Percentiles rank a stretch among this genome's conserved stretches.
Evolutionary conservation across 2,113 vertebrate genomes (phyloP).

Genomic region (Gadus chalcogrammus): DNA sequence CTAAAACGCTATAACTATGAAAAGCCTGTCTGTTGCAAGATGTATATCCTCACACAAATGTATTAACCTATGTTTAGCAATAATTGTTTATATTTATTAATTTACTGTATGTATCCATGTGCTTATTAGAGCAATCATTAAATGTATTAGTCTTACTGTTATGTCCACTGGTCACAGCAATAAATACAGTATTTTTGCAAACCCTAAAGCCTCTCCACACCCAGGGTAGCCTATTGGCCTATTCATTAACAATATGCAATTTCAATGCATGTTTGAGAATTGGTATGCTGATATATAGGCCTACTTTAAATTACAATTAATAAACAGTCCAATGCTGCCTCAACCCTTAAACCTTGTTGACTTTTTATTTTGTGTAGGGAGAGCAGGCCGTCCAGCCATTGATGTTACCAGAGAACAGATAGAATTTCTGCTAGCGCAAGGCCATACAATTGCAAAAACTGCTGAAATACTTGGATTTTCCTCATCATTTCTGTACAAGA

Average conservation of each 20-base stretch:
- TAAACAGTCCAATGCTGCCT: slow-evolving; percentile 4
- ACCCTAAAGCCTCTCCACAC: background rate
- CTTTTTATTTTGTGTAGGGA: slow-evolving; percentile 15
- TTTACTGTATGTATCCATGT: too few relatives aligned
- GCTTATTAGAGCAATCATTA: background rate
- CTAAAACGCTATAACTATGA: background rate
- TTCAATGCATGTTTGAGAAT: slow-evolving; percentile 3
- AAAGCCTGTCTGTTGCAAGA: background rate
- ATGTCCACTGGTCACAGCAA: slow-evolving; percentile 1
- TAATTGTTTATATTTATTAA: slow-evolving; percentile 1
- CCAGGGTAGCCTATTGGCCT: slow-evolving; percentile 4
- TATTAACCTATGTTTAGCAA: background rate
- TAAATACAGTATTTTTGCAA: slow-evolving; percentile 2
- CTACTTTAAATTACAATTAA: background rate
- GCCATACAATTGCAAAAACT: slow-evolving; percentile 12
- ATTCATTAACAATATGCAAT: slow-evolving; percentile 4
- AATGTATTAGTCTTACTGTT: slow-evolving; percentile 1
- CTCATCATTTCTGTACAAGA: slow-evolving; percentile 7
- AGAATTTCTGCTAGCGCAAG: slow-evolving; percentile 14
- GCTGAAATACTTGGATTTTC: background rate
- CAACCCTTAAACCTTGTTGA: slow-evolving; percentile 3
- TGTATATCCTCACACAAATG: background rate
- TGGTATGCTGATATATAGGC: slow-evolving; percentile 2
- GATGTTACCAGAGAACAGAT: slow-evolving; percentile 24
- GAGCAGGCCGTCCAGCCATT: slow-evolving; percentile 16